Percentiles rank a stretch among this genome's conserved stretches.
These are phyloP conservation scores for Larimichthys polyactis DNA, from an alignment of 2,113 vertebrate genomes.

Conservation along the genomic window DNA sequence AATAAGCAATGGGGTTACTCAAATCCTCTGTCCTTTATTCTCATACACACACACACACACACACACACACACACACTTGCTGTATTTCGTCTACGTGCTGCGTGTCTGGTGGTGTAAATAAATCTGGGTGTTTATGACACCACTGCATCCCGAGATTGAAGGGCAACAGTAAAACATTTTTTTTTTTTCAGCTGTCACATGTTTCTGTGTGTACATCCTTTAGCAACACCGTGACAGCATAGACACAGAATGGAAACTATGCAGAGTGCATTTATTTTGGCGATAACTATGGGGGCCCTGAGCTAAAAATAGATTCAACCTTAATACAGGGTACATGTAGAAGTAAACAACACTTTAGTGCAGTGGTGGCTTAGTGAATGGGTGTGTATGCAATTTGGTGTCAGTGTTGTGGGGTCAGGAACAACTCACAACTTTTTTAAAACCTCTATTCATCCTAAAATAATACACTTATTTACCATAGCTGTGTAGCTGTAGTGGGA, in stretches of 20 bases:
- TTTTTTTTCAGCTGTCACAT: neutral
- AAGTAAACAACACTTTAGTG: conserved; percentile 29
- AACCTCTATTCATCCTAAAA: neutral
- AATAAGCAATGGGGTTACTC: conserved; percentile 30
- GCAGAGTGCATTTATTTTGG: conserved; percentile 15
- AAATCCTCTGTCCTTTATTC: neutral
- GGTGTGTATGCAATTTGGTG: conserved; percentile 1
- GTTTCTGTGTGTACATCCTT: neutral
- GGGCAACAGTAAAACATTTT: neutral
- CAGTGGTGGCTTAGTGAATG: neutral
- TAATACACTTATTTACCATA: neutral
- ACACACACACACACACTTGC: conserved; percentile 4
- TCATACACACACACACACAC: neutral
- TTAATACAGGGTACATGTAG: conserved; percentile 8
- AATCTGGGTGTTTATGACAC: neutral
- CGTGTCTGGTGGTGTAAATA: neutral
- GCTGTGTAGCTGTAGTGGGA: neutral
- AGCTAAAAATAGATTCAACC: conserved; percentile 44
- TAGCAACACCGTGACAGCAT: conserved; percentile 16
- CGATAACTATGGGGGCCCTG: neutral
- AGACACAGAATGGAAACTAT: conserved; percentile 44
- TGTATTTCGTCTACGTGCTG: neutral
- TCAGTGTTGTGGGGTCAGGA: conserved; percentile 6
- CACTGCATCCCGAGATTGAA: neutral
- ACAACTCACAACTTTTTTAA: neutral